A percentile compares a stretch with the other conserved stretches of the same genome.
Evolutionary conservation across 2,113 vertebrate genomes (phyloP).

Genomic region (Osmerus mordax): DNA sequence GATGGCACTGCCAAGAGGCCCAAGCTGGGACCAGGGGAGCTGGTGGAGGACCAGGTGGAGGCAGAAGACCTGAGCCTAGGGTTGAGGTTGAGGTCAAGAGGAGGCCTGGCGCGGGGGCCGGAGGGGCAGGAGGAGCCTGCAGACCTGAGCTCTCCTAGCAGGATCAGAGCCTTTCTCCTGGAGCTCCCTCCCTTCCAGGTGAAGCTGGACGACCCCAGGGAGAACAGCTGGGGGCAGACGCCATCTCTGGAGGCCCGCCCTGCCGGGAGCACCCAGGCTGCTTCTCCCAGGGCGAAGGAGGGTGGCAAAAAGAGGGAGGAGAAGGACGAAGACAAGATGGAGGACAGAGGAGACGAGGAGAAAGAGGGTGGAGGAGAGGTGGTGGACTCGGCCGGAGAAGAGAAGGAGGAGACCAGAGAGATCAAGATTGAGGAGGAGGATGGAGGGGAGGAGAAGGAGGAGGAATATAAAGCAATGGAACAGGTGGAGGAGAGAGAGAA

Average conservation of each 20-base stretch:
- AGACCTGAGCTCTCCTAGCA: constrained; percentile 73
- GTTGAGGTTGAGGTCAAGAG: neutral
- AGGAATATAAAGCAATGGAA: neutral
- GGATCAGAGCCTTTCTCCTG: constrained; percentile 67
- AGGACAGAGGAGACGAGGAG: neutral
- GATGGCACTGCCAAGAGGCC: constrained; percentile 45
- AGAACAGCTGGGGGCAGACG: neutral
- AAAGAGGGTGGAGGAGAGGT: neutral
- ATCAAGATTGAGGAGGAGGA: neutral
- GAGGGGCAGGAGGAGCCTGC: constrained; percentile 70
- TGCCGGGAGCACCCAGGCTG: constrained; percentile 39
- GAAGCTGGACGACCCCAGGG: constrained; percentile 58
- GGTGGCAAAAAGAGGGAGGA: neutral
- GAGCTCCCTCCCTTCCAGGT: constrained; percentile 57
- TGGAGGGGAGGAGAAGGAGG: neutral
- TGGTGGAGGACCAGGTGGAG: constrained; percentile 8
- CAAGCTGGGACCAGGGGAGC: constrained; percentile 19
- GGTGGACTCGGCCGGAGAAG: neutral
- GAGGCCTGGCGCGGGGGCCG: constrained; percentile 17
- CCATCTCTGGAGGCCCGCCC: neutral
- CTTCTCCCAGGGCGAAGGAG: neutral
- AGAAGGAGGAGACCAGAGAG: neutral
- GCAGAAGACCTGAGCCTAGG: constrained; percentile 26
- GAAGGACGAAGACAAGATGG: neutral
- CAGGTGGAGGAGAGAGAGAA: neutral